Percentiles rank a stretch among this genome's conserved stretches.
phyloP scores from a whole-genome alignment of 2,888 invertebrate species.

The Lacanobia wlatinum region DNA sequence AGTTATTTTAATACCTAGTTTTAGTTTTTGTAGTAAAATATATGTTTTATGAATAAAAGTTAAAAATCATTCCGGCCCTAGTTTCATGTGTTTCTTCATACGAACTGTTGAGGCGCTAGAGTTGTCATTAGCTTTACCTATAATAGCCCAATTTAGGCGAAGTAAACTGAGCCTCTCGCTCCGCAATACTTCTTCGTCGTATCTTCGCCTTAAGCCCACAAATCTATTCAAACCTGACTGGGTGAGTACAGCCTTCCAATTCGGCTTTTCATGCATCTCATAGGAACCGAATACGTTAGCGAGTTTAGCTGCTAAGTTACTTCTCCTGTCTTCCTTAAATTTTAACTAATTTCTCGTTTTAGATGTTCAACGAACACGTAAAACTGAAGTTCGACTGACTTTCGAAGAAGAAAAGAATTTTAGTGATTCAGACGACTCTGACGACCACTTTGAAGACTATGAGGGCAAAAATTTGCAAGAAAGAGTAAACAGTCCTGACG shows the following conservation, averaged over 20 bases:
- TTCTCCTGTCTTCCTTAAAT: not conserved
- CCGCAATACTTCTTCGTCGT: too few relatives aligned
- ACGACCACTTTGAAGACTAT: not conserved
- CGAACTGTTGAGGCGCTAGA: too few relatives aligned
- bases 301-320: not conserved
- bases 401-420: not conserved
- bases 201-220: too few relatives aligned
- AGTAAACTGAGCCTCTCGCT: too few relatives aligned
- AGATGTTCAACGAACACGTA: conserved; percentile 10
- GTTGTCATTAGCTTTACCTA: too few relatives aligned
- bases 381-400: conserved; percentile 10
- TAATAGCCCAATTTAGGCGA: too few relatives aligned
- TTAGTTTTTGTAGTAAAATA: not conserved
- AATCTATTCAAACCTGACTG: too few relatives aligned
- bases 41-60: not conserved
- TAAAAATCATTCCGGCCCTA: not conserved
- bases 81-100: not conserved
- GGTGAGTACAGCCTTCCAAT: too few relatives aligned
- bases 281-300: too few relatives aligned
- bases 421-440: conserved; percentile 5
- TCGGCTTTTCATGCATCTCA: too few relatives aligned
- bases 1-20: not conserved
- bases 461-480: not conserved
- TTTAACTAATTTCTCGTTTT: conserved; percentile 13
- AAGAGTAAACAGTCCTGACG: conserved; percentile 13